A percentile compares a stretch with the other conserved stretches of the same genome.
Conservation (phyloP, 1,140 invertebrate genomes). For the Carposina sasakii region DNA sequence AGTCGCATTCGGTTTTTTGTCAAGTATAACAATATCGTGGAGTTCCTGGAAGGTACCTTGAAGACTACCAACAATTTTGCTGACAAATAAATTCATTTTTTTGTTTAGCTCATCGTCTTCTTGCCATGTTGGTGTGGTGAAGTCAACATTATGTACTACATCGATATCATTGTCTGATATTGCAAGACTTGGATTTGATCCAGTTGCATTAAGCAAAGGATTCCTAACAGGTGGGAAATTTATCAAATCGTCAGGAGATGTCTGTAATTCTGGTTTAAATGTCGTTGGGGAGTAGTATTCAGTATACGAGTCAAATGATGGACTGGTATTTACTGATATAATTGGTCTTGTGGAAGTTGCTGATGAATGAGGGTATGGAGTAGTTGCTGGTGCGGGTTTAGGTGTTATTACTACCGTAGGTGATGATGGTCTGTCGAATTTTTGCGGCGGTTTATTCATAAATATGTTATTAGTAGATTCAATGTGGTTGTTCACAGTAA, state of each 20-base stretch:
- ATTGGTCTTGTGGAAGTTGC: constrained; percentile 29
- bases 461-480: constrained; percentile 72
- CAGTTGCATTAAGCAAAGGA: constrained; percentile 82
- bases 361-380: constrained; percentile 43
- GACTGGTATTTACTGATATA: constrained; percentile 23
- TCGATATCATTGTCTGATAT: constrained; percentile 57
- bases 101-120: constrained; percentile 83
- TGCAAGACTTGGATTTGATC: constrained; percentile 72
- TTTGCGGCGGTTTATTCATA: constrained; percentile 56
- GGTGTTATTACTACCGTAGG: constrained; percentile 75
- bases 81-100: constrained; percentile 86
- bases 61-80: constrained; percentile 86
- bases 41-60: constrained; percentile 86
- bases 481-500: constrained; percentile 75
- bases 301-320: constrained; percentile 39
- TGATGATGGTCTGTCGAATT: constrained; percentile 57
- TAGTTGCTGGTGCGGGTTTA: constrained; percentile 73
- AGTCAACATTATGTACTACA: constrained; percentile 74
- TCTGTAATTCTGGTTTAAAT: constrained; percentile 71
- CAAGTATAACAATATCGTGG: constrained; percentile 80
- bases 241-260: constrained; percentile 79
- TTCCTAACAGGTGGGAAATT: constrained; percentile 89
- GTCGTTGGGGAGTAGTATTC: constrained; percentile 48
- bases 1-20: constrained; percentile 72
- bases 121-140: constrained; percentile 79